Conservation (phyloP, 2,113 vertebrate species). For the Pachycephala philippinensis region DNA sequence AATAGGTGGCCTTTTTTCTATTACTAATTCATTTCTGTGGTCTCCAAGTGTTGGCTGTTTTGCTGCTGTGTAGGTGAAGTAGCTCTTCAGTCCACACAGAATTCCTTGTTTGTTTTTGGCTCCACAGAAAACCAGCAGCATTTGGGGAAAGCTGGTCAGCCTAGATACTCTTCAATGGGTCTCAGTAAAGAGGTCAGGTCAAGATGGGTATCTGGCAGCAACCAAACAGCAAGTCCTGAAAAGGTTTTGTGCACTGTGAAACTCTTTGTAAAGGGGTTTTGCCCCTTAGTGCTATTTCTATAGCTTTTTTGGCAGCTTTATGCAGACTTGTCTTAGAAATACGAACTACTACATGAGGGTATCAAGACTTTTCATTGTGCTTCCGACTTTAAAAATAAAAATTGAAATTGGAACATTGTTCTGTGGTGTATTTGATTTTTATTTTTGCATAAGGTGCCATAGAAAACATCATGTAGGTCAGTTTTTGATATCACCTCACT, state of each 20-base stretch:
- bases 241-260: neutral
- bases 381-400: neutral
- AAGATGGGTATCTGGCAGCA: neutral
- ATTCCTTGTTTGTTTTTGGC: neutral
- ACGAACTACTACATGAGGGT: rapidly evolving
- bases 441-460: neutral
- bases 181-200: neutral
- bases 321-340: neutral
- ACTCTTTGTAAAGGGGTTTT: neutral
- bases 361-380: rapidly evolving
- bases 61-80: neutral
- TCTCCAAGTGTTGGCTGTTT: neutral
- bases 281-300: neutral
- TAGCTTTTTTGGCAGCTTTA: neutral
- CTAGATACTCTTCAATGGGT: neutral
- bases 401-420: neutral
- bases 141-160: neutral
- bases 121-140: neutral
- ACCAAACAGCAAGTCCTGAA: neutral
- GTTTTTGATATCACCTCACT: neutral
- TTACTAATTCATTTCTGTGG: neutral
- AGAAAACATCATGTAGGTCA: neutral
- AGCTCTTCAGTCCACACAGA: neutral
- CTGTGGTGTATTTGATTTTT: neutral
- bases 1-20: neutral